Evolutionary conservation across 2,888 invertebrate species (phyloP), one percentile per base, ranked within the genome.

Genomic region (Drosophila atroscutellata): DNA sequence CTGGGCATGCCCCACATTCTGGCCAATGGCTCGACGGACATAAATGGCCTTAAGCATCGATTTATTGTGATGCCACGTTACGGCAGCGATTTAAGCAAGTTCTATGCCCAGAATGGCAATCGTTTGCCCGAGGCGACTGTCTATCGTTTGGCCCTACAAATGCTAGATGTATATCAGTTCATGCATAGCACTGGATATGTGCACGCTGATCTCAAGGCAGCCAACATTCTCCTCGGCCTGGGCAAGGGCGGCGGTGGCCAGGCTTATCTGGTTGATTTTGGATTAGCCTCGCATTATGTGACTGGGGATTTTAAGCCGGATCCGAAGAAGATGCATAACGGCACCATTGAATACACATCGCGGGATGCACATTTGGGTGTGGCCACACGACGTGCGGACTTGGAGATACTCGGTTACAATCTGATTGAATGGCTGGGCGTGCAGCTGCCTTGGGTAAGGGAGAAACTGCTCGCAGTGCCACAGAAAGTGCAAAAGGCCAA

Each of bases 261-360:
- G 89, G 95, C 97, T 0, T 98, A 96, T 93, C 94, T 99, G 13
- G 97, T 99, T 0, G 99, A 99, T 94, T 99, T 96, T 93, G 99
- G 99, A 0, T 94, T 99, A 45, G 98, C 98, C 0, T 95, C 95
- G 18, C 95, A 95, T 79, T 96, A 95, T 81, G 95, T 94, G 3
- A 96, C 95, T 0, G 96, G 96, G 86, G 96, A 96, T 66, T 98
- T 97, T 91, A 97, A 97, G 91, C 96, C 96, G 0, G 97, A 99
- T 93, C 97, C 97, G 0, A 97, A 97, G 85, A 96, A 96, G 92
- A 98, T 98, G 73, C 99, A 99, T 91, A 97, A 99, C 93, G 99
- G 99, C 0, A 99, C 99, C 0, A 96, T 99, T 72, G 98, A 99
- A 91, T 99, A 98, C 92, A 97, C 98, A 0, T 99, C 99, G 81